Evolutionary conservation across 2,888 invertebrate species (phyloP).

Genomic region (Tinea pellionella): DNA sequence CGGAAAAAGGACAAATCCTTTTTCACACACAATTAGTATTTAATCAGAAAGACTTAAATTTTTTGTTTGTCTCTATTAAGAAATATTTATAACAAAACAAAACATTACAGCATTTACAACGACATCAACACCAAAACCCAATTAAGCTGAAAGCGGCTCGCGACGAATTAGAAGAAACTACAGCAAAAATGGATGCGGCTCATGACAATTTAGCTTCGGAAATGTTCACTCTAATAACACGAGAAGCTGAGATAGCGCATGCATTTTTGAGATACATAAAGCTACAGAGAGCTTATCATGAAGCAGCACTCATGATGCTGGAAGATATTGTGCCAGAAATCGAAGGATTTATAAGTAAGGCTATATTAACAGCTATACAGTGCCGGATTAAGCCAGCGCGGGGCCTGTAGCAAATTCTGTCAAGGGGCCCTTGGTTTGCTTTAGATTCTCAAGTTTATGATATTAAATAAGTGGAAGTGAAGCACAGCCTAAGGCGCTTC

Average conservation of each 20-base stretch:
- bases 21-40: no score
- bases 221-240: constrained; percentile 90
- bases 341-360: constrained; percentile 81
- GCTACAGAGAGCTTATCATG: constrained; percentile 89
- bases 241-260: constrained; percentile 89
- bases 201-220: constrained; percentile 90
- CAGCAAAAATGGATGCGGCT: constrained; percentile 87
- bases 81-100: no score
- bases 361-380: no score
- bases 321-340: constrained; percentile 82
- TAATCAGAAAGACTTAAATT: no score
- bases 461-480: no score
- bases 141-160: constrained; percentile 79
- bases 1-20: no score
- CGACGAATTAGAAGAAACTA: constrained; percentile 91
- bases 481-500: no score
- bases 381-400: no score
- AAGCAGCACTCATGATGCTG: constrained; percentile 82
- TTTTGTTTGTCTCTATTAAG: no score
- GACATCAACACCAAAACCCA: constrained; percentile 59
- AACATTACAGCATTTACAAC: constrained; percentile 42
- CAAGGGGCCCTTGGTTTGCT: no score
- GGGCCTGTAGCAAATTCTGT: no score
- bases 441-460: no score
- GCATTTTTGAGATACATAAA: constrained; percentile 87